A percentile compares a stretch with the other conserved stretches of the same genome.
Evolutionary conservation across 2,797 vertebrate genomes (phyloP).

Genomic region (Lates japonicus): DNA sequence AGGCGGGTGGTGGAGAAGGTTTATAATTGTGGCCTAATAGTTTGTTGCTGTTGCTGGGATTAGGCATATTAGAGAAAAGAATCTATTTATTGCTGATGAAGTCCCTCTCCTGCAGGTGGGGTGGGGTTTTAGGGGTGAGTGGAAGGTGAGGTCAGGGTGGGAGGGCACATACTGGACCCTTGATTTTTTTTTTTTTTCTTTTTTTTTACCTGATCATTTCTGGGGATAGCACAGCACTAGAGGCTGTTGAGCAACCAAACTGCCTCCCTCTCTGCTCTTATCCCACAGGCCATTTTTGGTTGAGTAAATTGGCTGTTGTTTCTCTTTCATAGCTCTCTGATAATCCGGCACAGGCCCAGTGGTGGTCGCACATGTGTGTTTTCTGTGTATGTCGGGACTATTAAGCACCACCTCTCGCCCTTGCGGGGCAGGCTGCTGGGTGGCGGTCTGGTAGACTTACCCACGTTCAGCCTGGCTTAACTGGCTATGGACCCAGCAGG

Average conservation of each 20-base stretch:
- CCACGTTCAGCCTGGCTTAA: constrained; percentile 70
- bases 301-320: constrained; percentile 80
- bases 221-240: constrained; percentile 75
- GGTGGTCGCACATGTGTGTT: constrained; percentile 54
- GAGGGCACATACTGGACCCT: constrained; percentile 63
- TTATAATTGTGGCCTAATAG: constrained; percentile 91
- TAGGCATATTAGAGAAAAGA: constrained; percentile 90
- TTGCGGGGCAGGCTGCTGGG: constrained; percentile 58
- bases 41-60: constrained; percentile 92
- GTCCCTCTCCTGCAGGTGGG: constrained; percentile 56
- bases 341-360: constrained; percentile 81
- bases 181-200: constrained; percentile 69
- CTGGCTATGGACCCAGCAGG: constrained; percentile 53
- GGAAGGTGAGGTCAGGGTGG: constrained; percentile 41
- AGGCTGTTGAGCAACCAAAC: constrained; percentile 38
- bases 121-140: constrained; percentile 30
- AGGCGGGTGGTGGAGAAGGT: constrained; percentile 81
- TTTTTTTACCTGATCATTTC: constrained; percentile 75
- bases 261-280: constrained; percentile 47
- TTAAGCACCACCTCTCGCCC: constrained; percentile 72
- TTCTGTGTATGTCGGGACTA: constrained; percentile 64
- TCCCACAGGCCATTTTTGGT: constrained; percentile 67
- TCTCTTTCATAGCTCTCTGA: constrained; percentile 76
- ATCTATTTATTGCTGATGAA: constrained; percentile 88
- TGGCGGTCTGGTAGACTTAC: constrained; percentile 62